Evolutionary conservation across 2,113 vertebrate species (phyloP), one percentile per base, ranked within the genome.

Genomic region (Terrapene triunguis): DNA sequence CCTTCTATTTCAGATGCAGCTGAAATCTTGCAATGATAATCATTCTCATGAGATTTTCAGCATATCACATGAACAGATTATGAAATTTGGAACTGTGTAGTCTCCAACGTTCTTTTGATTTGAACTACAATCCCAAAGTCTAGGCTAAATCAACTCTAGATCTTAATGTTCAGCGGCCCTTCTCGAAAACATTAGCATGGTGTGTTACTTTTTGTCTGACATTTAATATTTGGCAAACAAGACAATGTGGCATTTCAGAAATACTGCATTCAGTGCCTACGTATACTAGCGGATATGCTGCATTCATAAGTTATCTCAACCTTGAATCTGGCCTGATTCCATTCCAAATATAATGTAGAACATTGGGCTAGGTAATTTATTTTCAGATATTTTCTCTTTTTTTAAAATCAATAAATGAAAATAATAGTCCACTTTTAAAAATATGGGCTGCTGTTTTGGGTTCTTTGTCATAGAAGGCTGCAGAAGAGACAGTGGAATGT

Each of bases 391-490:
- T 27, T 78, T 93, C 65, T 85, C 13, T 7, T n/a, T n/a, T 19
- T n/a, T 38, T 32, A 3, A 65, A 80, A 51, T 89, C 54, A 44
- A 80, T 95, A 78, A 6, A 19, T 51, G 13, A 47, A 94, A 96
- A 89, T 88, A 91, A 25, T 19, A 94, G 97, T 88, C 93, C 84
- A 80, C 89, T 92, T 88, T 85, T 38, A n/a, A 69, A 87, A 76
- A 55, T 0, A 0, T 81, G 76, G 32, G 13, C 93, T 87, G 9
- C 32, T 65, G 17, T 90, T 96, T n/a, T 51, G n/a, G 85, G 62
- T 69, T 32, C 4, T 11, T 54, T 88, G 83, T 90, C 29, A 1
- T 82, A 90, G 92, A 78, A 93, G 90, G 51, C 84, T 95, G 84
- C 80, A 51, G 78, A 93, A 89, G 90, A 95, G 59, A 86, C 89